Evolutionary conservation across 2,113 vertebrate genomes (phyloP).

Genomic region (Microtus richardsoni): DNA sequence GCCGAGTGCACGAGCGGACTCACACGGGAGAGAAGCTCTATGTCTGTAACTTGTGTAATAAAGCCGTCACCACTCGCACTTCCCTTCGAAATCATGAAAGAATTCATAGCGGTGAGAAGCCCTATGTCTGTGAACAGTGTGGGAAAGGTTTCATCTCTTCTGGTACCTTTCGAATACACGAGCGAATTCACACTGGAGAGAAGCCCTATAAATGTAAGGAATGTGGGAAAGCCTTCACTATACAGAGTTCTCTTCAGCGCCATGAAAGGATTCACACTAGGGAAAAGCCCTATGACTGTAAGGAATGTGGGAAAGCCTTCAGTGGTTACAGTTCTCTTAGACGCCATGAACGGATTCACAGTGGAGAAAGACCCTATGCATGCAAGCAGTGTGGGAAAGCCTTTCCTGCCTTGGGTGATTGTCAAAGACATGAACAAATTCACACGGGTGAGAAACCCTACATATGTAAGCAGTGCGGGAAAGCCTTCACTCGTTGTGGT

Average conservation of each 20-base stretch:
- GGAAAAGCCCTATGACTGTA: slow-evolving; percentile 14
- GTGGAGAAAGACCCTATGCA: neutral
- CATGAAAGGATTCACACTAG: slow-evolving; percentile 24
- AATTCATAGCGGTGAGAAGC: neutral
- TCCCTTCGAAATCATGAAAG: slow-evolving; percentile 20
- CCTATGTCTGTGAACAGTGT: neutral
- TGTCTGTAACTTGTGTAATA: neutral
- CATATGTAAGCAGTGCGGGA: slow-evolving; percentile 2
- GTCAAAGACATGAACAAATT: slow-evolving; percentile 4
- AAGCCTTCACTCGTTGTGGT: slow-evolving; percentile 6
- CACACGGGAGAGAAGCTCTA: slow-evolving; percentile 26
- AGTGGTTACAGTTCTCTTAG: neutral
- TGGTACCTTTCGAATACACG: neutral
- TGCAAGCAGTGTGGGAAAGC: slow-evolving; percentile 33
- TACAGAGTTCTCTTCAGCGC: slow-evolving; percentile 22
- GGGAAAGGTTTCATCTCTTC: neutral
- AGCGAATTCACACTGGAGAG: slow-evolving; percentile 9
- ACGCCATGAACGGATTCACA: slow-evolving; percentile 15
- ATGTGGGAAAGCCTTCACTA: neutral
- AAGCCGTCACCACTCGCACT: neutral
- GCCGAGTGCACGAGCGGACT: neutral
- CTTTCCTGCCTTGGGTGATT: neutral
- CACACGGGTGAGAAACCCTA: slow-evolving; percentile 14
- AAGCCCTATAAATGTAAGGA: neutral
- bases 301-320: slow-evolving; percentile 15